phyloP scores from a whole-genome alignment of 2,797 vertebrate species.

The Synaphobranchus kaupii region DNA sequence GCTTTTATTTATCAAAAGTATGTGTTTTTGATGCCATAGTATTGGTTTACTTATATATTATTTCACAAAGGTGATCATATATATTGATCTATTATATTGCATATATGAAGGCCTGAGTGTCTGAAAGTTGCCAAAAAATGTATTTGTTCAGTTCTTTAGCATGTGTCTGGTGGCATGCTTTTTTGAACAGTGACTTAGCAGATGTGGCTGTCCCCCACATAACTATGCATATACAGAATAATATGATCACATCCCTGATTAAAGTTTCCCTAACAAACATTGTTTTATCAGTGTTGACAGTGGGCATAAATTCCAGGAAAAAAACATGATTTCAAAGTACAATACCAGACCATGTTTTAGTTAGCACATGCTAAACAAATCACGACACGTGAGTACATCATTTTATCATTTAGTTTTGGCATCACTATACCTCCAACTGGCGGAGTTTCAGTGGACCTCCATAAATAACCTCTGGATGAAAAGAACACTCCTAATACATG shows the following conservation, averaged over 20 bases:
- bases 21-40: slow-evolving; percentile 30
- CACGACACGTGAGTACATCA: background rate
- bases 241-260: background rate
- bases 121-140: slow-evolving; percentile 46
- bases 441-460: background rate
- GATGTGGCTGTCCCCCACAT: slow-evolving; percentile 20
- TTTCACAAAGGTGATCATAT: slow-evolving; percentile 39
- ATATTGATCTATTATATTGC: slow-evolving; percentile 47
- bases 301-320: background rate
- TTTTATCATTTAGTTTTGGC: background rate
- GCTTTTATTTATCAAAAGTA: slow-evolving; percentile 50
- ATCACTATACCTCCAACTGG: background rate
- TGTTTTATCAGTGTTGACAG: background rate
- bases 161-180: slow-evolving; percentile 13
- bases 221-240: slow-evolving; percentile 26
- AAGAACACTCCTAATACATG: background rate
- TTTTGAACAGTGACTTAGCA: slow-evolving; percentile 7
- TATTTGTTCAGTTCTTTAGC: slow-evolving; percentile 25
- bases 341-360: background rate
- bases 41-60: slow-evolving; percentile 31
- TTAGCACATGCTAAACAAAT: background rate
- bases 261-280: background rate
- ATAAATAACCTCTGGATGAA: background rate
- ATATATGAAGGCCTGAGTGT: slow-evolving; percentile 46
- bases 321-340: background rate